Base-by-base conservation (phyloP, 2,113 vertebrate genomes). In the Chaetodon auriga region DNA sequence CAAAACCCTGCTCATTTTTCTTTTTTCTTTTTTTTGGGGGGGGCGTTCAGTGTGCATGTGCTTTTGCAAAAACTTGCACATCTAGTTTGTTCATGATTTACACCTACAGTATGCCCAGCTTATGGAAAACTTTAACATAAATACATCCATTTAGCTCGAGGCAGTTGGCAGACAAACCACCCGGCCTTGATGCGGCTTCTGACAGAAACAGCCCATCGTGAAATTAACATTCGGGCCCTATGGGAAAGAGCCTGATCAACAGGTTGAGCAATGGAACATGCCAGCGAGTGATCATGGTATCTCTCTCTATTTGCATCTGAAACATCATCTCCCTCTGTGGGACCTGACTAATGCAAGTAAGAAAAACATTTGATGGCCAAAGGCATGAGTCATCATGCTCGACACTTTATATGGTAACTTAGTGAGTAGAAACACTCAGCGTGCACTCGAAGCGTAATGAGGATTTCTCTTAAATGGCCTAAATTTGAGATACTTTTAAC, bases 251-350 rank as follows among this genome's bases (percentile, higher is more conserved):
- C 88, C 84, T 82, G 92, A 91, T 88, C 66, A 92, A 90, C 93
- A 89, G 90, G 93, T 94, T 92, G 80, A 82, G 83, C 91, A 84
- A 48, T 79, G 65, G 68, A 87, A 88, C 81, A 79, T 84, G 87
- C 88, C 82, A 89, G 80, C 43, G 4, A 69, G 68, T 15, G 75
- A 87, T 45, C n/a, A 6, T 62, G 74, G 41, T 57, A 23, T 83
- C 62, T 58, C 75, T 89, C 61, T 74, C 46, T 84, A 23, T 74
- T 78, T 77, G 38, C 65, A 80, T 83, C 77, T 89, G 83, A 89
- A 90, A 90, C 89, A 89, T 77, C 83, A 79, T 90, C 86, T 83
- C 46, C 16, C 85, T 85, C 82, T 30, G 41, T 78, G 85, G 90
- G 69, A 89, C 65, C 45, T 53, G 49, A 87, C 68, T 64, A 63